Evolutionary conservation across 2,113 vertebrate species (phyloP).

Genomic region (Pristiophorus japonicus): DNA sequence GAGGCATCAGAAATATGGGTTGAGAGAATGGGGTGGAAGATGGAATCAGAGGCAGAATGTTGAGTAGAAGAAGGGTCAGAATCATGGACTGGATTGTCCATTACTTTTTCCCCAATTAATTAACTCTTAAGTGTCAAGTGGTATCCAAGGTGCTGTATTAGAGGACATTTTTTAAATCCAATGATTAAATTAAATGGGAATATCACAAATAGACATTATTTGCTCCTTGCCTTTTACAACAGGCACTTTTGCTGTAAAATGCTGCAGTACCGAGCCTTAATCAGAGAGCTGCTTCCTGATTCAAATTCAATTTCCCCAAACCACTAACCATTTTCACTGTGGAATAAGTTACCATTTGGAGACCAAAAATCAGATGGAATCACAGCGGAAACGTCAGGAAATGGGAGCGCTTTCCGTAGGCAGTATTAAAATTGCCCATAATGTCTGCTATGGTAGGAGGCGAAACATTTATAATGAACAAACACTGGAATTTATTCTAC

Average conservation of each 20-base stretch:
- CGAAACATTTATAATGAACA: background rate
- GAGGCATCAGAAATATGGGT: background rate
- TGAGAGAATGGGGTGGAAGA: background rate
- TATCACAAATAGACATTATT: background rate
- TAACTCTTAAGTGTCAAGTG: too few relatives aligned
- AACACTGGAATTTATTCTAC: background rate
- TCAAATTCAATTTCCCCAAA: background rate
- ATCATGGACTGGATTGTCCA: too few relatives aligned
- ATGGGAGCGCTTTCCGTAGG: background rate
- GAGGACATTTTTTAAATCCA: too few relatives aligned
- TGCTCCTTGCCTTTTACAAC: background rate
- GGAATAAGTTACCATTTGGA: background rate
- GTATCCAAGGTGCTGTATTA: too few relatives aligned
- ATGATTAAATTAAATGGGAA: too few relatives aligned
- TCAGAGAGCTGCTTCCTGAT: background rate
- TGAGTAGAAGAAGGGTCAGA: too few relatives aligned
- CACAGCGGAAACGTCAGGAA: background rate
- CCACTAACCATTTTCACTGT: background rate
- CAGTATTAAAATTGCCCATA: background rate
- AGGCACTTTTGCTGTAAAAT: background rate
- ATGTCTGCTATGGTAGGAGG: background rate
- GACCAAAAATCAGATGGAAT: background rate
- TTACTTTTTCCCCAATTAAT: too few relatives aligned
- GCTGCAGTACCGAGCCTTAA: background rate
- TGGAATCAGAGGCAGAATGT: too few relatives aligned